Evolutionary conservation across 2,888 invertebrate genomes (phyloP), one percentile per base, ranked within the genome.

Genomic region (Bombylius discolor): DNA sequence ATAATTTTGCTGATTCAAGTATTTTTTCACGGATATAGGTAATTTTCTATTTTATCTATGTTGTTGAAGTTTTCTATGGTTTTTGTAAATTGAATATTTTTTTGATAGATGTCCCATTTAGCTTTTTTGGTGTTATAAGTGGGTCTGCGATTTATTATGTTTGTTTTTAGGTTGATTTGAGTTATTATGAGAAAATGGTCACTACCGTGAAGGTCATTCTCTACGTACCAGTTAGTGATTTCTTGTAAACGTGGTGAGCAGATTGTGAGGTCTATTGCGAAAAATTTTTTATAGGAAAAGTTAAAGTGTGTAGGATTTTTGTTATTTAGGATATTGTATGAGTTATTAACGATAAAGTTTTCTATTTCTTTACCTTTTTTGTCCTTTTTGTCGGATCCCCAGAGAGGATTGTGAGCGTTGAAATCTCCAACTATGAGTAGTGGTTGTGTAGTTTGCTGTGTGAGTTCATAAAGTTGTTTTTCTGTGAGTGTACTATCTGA

Each of bases 181-280:
- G 36, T n/a, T 49, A 2, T 14, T n/a, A 56, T 56, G 3, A 52
- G 56, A 13, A 5, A 49, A 33, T 56, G 56, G n/a, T 56, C 56
- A 34, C 56, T 56, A 47, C 49, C 47, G 11, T 55, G 23, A 13
- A 55, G 36, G 48, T 51, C 47, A 12, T 55, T 14, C 6, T 44
- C 47, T 36, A 56, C 44, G 13, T 45, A 36, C 56, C 56, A 56
- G 5, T 52, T 48, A 6, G 52, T 52, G 48, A 47, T 12, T 12
- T 36, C 46, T 49, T 39, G 31, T 32, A 56, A 4, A 5, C 9
- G n/a, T 23, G 56, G 56, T 14, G 45, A 14, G 5, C 13, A 44
- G 14, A 52, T 46, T 46, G 52, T 46, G 7, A 51, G 8, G 33
- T 56, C 49, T 7, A 52, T 52, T 23, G 34, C 31, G 31, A 49